phyloP scores from a whole-genome alignment of 1,140 invertebrate genomes.

The Drosophila santomea region DNA sequence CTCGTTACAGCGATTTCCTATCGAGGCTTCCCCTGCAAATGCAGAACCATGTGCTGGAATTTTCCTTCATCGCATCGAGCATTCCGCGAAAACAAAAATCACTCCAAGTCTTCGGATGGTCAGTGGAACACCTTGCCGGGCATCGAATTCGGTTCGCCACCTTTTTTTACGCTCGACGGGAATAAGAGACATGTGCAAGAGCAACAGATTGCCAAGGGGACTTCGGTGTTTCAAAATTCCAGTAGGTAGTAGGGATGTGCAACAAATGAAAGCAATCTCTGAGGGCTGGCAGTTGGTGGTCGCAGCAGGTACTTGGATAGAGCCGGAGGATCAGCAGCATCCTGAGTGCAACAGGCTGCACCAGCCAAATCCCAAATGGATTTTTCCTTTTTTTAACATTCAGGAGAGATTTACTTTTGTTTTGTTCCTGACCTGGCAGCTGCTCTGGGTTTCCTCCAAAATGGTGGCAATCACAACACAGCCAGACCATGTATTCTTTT shows the following conservation, averaged over 20 bases:
- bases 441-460: constrained; percentile 44
- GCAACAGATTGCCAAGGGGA: constrained; percentile 69
- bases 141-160: constrained; percentile 60
- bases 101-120: constrained; percentile 57
- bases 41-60: constrained; percentile 31
- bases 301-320: constrained; percentile 68
- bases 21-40: constrained; percentile 19
- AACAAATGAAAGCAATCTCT: constrained; percentile 77
- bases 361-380: constrained; percentile 60
- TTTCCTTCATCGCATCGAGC: constrained; percentile 20
- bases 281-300: constrained; percentile 63
- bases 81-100: constrained; percentile 48
- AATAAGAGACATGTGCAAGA: constrained; percentile 69
- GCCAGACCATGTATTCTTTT: constrained; percentile 13
- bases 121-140: constrained; percentile 76
- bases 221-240: constrained; percentile 1
- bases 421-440: constrained; percentile 50
- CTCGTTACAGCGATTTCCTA: not conserved
- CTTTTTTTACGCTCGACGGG: constrained; percentile 53
- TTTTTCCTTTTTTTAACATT: constrained; percentile 63
- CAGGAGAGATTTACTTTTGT: constrained; percentile 75
- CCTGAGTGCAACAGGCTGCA: constrained; percentile 67
- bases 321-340: constrained; percentile 57
- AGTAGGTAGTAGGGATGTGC: constrained; percentile 22
- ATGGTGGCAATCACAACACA: constrained; percentile 72